A percentile compares a stretch with the other conserved stretches of the same genome.
Conservation (phyloP, 2,888 invertebrate genomes). For the Himalopsyche kuldschensis region DNA sequence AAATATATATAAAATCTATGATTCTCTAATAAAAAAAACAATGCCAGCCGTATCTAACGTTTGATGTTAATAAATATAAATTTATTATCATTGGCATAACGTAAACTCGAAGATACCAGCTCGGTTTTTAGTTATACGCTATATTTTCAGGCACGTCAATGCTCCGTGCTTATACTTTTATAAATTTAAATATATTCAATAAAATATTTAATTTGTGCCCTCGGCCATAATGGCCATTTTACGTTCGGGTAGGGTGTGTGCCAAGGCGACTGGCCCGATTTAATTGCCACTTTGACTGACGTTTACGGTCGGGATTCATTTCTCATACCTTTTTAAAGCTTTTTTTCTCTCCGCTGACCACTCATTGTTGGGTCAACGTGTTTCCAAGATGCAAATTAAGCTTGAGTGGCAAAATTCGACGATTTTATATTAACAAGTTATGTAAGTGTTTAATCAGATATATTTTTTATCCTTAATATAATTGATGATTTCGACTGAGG, state of each 20-base stretch:
- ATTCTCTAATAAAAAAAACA: too few relatives aligned
- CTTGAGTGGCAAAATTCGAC: not conserved
- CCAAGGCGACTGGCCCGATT: conserved; percentile 43
- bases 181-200: conserved; percentile 39
- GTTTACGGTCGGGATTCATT: conserved; percentile 45
- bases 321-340: not conserved
- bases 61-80: conserved; percentile 12
- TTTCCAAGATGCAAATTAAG: not conserved
- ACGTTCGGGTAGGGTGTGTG: conserved; percentile 28
- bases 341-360: not conserved
- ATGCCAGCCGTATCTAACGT: not conserved
- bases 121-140: too few relatives aligned
- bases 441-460: not conserved
- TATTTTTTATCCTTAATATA: not conserved
- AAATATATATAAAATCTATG: too few relatives aligned
- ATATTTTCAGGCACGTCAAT: not conserved
- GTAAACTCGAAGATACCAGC: too few relatives aligned
- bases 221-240: conserved; percentile 32
- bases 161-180: not conserved
- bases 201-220: conserved; percentile 39
- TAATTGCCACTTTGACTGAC: conserved; percentile 61
- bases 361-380: not conserved
- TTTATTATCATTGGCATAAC: too few relatives aligned
- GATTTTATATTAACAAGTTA: not conserved
- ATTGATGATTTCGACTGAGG: too few relatives aligned